phyloP scores from a whole-genome alignment of 1,140 invertebrate species.

The Leucophenga varia region DNA sequence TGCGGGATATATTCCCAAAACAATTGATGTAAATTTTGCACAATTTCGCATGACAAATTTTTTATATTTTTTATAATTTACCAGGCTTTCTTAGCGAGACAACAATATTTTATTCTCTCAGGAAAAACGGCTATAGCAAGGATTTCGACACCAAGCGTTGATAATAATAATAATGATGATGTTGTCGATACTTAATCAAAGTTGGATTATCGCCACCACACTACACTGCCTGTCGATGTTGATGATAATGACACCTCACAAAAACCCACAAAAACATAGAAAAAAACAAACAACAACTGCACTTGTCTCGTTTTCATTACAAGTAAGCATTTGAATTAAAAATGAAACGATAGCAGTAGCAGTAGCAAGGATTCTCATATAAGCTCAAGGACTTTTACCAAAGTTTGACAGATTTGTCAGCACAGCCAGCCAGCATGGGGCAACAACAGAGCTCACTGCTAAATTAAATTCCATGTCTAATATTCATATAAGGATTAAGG shows the following conservation, averaged over 20 bases:
- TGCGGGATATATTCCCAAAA: too few relatives aligned
- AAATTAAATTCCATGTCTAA: conserved; percentile 54
- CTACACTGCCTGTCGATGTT: too few relatives aligned
- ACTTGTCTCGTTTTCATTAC: conserved; percentile 10
- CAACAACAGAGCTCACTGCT: conserved; percentile 22
- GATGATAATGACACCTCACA: conserved; percentile 25
- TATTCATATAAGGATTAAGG: conserved; percentile 46
- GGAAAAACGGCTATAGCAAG: conserved; percentile 38
- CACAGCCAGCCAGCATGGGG: conserved; percentile 5
- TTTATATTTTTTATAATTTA: too few relatives aligned
- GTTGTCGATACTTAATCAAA: conserved; percentile 50
- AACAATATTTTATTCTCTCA: too few relatives aligned
- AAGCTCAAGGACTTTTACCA: too few relatives aligned
- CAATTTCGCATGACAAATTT: too few relatives aligned
- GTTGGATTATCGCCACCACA: conserved; percentile 41
- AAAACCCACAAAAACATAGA: conserved; percentile 2
- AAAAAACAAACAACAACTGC: not conserved
- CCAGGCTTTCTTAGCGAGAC: too few relatives aligned
- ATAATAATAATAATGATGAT: conserved; percentile 31
- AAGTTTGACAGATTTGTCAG: conserved; percentile 4
- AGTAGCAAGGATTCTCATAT: too few relatives aligned
- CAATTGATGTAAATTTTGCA: too few relatives aligned
- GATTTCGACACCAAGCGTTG: conserved; percentile 50
- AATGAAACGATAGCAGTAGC: conserved; percentile 14
- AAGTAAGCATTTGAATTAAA: conserved; percentile 49